A percentile compares a stretch with the other conserved stretches of the same genome.
phyloP scores from a whole-genome alignment of 2,113 vertebrate species.

The Tyrannus savana region DNA sequence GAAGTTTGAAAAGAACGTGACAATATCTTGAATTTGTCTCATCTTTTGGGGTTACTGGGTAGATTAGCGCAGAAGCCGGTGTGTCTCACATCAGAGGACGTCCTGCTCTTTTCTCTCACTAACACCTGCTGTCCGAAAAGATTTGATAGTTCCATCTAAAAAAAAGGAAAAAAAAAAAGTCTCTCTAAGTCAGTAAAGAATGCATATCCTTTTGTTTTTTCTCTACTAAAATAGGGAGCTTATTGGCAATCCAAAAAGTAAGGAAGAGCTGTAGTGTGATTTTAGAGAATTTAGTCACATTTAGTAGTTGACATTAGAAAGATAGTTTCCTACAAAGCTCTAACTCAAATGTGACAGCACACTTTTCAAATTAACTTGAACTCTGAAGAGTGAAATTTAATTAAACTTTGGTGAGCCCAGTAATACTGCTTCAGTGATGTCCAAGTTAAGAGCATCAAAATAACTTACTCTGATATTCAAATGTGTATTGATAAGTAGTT shows the following conservation, averaged over 20 bases:
- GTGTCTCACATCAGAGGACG: background rate
- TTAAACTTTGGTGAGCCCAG: conserved; percentile 11
- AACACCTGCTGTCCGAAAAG: background rate
- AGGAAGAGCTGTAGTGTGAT: background rate
- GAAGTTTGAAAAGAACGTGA: conserved; percentile 4
- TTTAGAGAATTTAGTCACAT: background rate
- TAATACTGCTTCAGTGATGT: background rate
- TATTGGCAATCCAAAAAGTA: background rate
- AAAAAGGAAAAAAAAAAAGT: background rate
- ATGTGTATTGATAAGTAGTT: background rate
- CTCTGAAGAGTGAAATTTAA: conserved; percentile 31
- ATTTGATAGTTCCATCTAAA: background rate
- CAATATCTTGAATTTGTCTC: background rate
- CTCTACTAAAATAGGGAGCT: background rate
- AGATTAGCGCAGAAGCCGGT: background rate
- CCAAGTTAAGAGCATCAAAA: background rate
- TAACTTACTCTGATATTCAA: background rate
- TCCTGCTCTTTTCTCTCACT: background rate
- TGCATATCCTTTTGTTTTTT: background rate
- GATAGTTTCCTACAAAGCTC: background rate
- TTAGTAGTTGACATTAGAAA: background rate
- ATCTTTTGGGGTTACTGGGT: background rate
- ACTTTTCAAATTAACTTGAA: conserved; percentile 10
- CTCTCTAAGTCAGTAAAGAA: background rate
- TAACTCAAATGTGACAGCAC: background rate